Evolutionary conservation across 2,797 vertebrate genomes (phyloP), one percentile per base, ranked within the genome.

Genomic region (Hyperoplus lanceolatus): DNA sequence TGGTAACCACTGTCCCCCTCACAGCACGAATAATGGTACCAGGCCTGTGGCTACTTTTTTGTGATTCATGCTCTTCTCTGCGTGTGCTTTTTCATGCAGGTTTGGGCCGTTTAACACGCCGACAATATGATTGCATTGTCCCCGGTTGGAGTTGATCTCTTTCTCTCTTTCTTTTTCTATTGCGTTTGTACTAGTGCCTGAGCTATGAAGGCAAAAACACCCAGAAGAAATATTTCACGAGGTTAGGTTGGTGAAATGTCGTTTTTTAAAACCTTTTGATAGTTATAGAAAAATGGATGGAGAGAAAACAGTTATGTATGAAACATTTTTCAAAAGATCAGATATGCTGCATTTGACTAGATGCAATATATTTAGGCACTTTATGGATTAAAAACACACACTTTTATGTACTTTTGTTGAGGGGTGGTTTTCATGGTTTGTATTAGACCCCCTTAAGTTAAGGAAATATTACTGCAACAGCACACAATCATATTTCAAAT

Each of bases 101-200:
- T 63, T 39, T 14, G 29, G 3, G n/a, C 14, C 12, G 14, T 48
- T 56, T 59, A 43, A 63, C 41, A 64, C 0, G 6, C 51, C 53
- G 71, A 59, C 29, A 58, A 4, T 46, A 58, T 70, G 60, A 70
- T 55, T 75, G 55, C 38, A 50, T 64, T 39, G 42, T n/a, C 49
- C 29, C 15, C 9, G 4, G 21, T 54, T 66, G 14, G 3, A 38
- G 29, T 21, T 49, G 49, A 60, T 3, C 55, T 48, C 42, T 71
- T 39, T 58, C n/a, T 36, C 42, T 59, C 13, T 38, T 14, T 54
- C 53, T 53, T 55, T 60, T 46, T 54, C 42, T 3, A 73, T 68
- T 51, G 67, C 9, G n/a, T 53, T 41, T 39, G 56, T 4, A 21
- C 15, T 21, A n/a, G 14, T 11, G 13, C 21, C 68, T 61, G 10